Evolutionary conservation across 2,888 invertebrate species (phyloP).

Genomic region (Onthophagus sagittarius): DNA sequence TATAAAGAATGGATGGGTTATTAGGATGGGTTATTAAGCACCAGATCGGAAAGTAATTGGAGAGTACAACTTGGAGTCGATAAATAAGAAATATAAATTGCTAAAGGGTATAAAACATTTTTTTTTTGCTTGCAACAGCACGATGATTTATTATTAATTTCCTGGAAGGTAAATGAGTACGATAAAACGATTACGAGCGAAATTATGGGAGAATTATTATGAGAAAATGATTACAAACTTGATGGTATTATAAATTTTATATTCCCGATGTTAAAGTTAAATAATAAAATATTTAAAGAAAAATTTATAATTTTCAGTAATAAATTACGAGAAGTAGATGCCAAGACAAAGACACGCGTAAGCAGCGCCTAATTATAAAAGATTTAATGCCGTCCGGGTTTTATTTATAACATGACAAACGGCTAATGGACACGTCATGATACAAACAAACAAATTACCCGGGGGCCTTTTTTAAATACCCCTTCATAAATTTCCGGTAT

Average conservation of each 20-base stretch:
- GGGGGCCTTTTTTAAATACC: neutral
- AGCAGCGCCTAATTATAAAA: neutral
- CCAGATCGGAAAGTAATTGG: neutral
- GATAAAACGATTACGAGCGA: too few species aligned
- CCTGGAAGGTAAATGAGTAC: neutral
- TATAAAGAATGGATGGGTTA: neutral
- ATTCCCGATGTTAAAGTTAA: too few species aligned
- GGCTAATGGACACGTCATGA: neutral
- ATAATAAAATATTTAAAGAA: too few species aligned
- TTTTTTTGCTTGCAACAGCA: neutral
- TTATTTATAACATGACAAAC: neutral
- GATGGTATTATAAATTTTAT: too few species aligned
- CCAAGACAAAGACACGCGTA: neutral
- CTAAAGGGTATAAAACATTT: neutral
- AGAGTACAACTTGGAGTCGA: neutral
- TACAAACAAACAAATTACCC: conserved; percentile 3
- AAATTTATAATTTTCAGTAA: neutral
- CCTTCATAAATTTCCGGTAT: neutral
- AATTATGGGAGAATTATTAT: too few species aligned
- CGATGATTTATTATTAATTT: neutral
- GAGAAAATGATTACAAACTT: neutral
- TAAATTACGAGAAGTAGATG: neutral
- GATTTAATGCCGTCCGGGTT: neutral
- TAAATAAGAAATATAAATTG: neutral
- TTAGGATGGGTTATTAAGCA: neutral